phyloP scores from a whole-genome alignment of 2,797 vertebrate species.

The Parotocinclus haroldoi region DNA sequence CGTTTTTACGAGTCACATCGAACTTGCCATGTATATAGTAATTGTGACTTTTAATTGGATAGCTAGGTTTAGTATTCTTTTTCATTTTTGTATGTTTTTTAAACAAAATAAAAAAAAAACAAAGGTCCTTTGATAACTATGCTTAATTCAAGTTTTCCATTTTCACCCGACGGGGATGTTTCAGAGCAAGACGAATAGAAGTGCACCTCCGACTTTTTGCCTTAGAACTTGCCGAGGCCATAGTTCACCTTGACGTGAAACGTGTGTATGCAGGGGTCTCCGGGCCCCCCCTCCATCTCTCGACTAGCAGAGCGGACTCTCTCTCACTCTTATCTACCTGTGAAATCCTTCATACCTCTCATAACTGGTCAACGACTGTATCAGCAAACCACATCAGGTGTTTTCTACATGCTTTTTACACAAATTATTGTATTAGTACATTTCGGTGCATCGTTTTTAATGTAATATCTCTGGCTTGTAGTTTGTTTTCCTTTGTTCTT shows the following conservation, averaged over 20 bases:
- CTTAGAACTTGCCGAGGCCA: constrained; percentile 99
- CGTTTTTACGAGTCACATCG: constrained; percentile 46
- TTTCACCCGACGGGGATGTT: constrained; percentile 67
- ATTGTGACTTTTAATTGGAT: constrained; percentile 47
- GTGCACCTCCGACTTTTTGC: constrained; percentile 95
- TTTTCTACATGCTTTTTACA: constrained; percentile 99
- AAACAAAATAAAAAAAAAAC: constrained; percentile 34
- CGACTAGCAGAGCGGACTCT: constrained; percentile 93
- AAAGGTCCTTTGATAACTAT: constrained; percentile 55
- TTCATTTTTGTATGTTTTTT: constrained; percentile 44
- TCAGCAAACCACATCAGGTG: constrained; percentile 99
- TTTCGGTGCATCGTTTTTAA: constrained; percentile 93
- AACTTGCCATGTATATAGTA: constrained; percentile 61
- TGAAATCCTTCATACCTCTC: constrained; percentile 99
- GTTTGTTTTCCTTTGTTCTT: constrained; percentile 75
- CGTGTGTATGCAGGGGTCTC: constrained; percentile 95
- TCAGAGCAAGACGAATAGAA: constrained; percentile 86
- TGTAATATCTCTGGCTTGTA: constrained; percentile 95
- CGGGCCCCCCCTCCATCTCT: constrained; percentile 83
- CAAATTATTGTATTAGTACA: constrained; percentile 97
- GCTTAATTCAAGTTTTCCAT: constrained; percentile 56
- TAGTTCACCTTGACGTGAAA: constrained; percentile 97
- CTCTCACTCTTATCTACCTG: constrained; percentile 99
- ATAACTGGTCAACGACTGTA: constrained; percentile 99
- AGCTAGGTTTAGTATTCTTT: constrained; percentile 42